phyloP scores from a whole-genome alignment of 2,113 vertebrate species.

The Strigops habroptila region DNA sequence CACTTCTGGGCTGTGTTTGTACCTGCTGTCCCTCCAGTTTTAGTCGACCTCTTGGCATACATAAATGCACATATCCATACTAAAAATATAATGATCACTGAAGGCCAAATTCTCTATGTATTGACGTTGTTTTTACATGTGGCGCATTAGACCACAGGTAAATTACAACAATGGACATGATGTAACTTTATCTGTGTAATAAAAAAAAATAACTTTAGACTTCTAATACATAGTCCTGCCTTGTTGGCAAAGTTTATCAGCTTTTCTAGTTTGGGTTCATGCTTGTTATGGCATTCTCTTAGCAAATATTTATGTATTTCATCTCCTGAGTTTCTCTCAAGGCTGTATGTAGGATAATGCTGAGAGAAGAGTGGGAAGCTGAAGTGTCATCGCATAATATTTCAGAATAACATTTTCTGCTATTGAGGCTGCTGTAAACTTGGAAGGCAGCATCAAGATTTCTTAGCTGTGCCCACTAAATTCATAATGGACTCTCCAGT shows the following conservation, averaged over 20 bases:
- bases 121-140: neutral
- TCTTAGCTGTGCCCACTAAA: neutral
- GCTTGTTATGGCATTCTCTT: neutral
- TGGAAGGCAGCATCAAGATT: neutral
- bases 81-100: neutral
- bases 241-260: neutral
- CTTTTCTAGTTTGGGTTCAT: neutral
- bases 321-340: neutral
- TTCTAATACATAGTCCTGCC: neutral
- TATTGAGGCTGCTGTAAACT: neutral
- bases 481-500: neutral
- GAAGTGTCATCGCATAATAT: neutral
- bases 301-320: neutral
- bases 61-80: neutral
- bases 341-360: neutral
- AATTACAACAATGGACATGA: neutral
- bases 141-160: neutral
- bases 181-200: neutral
- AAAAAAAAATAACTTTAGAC: neutral
- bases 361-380: neutral
- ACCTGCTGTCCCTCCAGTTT: neutral
- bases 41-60: neutral
- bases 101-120: neutral
- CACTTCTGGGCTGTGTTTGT: neutral
- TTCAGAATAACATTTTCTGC: neutral